These are phyloP conservation scores for Diploptera punctata DNA, from an alignment of 2,888 invertebrate genomes.

Conservation along the genomic window DNA sequence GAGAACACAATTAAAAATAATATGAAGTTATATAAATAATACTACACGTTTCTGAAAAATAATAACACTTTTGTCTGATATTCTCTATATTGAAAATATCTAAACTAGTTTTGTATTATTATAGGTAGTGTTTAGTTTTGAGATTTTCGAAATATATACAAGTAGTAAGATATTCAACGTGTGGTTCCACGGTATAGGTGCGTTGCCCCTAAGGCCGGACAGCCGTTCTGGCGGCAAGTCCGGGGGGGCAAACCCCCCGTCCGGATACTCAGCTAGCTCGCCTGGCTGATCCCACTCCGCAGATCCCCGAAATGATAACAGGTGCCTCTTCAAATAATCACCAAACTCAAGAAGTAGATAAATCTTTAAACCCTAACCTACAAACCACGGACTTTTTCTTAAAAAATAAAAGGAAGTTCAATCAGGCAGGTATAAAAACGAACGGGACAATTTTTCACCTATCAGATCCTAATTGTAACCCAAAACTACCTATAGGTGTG, in stretches of 20 bases:
- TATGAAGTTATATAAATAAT: too few relatives aligned
- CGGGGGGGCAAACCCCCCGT: conserved; percentile 33
- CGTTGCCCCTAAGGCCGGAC: conserved; percentile 47
- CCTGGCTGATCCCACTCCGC: conserved; percentile 45
- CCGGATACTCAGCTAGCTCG: conserved; percentile 38
- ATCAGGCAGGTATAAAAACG: conserved; percentile 1
- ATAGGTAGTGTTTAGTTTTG: too few relatives aligned
- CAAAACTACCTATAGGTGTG: not conserved
- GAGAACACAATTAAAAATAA: too few relatives aligned
- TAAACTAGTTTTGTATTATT: too few relatives aligned
- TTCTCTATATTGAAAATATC: too few relatives aligned
- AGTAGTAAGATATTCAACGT: conserved; percentile 42
- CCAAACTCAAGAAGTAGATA: not conserved
- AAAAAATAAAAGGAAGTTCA: not conserved
- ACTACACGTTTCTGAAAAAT: too few relatives aligned
- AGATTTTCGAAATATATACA: not conserved
- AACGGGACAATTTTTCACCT: not conserved
- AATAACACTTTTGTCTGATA: too few relatives aligned
- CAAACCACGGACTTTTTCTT: not conserved
- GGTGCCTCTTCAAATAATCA: conserved; percentile 14
- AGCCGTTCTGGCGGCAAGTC: conserved; percentile 21
- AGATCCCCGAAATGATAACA: conserved; percentile 36
- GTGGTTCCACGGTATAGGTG: conserved; percentile 49
- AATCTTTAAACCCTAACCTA: not conserved
- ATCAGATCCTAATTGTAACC: not conserved